These are phyloP conservation scores for Campoplex capitator DNA, from an alignment of 2,888 invertebrate species.

Conservation along the genomic window DNA sequence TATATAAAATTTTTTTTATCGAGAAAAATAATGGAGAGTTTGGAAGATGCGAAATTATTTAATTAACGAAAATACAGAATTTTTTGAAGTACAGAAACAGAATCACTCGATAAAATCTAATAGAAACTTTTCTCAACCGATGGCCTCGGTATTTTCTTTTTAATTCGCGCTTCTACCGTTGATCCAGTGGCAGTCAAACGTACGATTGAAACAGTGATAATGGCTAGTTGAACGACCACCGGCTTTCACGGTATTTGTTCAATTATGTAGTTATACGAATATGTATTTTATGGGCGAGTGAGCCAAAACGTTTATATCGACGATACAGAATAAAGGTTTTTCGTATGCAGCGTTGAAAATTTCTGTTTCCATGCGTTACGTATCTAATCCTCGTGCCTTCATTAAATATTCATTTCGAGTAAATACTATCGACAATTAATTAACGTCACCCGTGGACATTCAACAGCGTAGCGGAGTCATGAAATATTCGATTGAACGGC, in stretches of 20 bases:
- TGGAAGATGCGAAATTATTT: background rate
- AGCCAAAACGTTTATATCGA: background rate
- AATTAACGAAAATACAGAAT: background rate
- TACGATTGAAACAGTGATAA: conserved; percentile 42
- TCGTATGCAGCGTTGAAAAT: conserved; percentile 10
- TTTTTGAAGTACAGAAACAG: no score
- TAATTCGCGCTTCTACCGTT: background rate
- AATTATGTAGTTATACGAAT: conserved; percentile 67
- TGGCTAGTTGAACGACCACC: conserved; percentile 43
- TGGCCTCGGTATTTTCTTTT: no score
- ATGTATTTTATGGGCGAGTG: conserved; percentile 48
- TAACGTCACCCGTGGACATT: background rate
- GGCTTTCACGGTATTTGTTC: conserved; percentile 32
- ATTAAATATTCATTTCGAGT: conserved; percentile 12
- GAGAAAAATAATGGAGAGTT: background rate
- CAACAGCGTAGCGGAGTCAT: background rate
- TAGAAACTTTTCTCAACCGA: no score
- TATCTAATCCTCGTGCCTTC: conserved; percentile 13
- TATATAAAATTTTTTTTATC: background rate
- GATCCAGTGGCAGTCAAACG: background rate
- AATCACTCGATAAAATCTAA: no score
- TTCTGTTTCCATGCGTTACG: background rate
- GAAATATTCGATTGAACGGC: conserved; percentile 20
- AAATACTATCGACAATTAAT: conserved; percentile 40
- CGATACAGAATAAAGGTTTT: background rate